These are phyloP conservation scores for Lepeophtheirus nordmannii DNA, from an alignment of 2,888 invertebrate genomes.

Conservation along the genomic window DNA sequence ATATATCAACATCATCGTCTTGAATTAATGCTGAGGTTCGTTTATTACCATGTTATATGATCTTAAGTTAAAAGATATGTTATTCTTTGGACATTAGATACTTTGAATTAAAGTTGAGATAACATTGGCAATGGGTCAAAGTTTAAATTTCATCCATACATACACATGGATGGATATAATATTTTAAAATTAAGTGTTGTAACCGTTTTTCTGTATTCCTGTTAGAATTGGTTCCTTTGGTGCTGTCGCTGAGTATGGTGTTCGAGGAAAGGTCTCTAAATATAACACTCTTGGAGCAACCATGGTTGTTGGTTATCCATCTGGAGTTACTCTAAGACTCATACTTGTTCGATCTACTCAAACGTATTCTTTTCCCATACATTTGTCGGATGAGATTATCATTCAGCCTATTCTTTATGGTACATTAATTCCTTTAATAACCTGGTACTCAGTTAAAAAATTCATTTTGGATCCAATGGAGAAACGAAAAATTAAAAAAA, in stretches of 20 bases:
- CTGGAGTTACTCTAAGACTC: slow-evolving; percentile 72
- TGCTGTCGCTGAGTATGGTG: slow-evolving; percentile 70
- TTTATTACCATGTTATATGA: not conserved
- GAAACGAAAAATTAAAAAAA: slow-evolving; percentile 56
- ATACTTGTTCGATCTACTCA: slow-evolving; percentile 74
- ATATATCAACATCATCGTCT: slow-evolving; percentile 1
- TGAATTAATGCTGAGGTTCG: not conserved
- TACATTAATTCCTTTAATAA: slow-evolving; percentile 65
- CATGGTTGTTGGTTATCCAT: slow-evolving; percentile 65
- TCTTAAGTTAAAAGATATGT: too few relatives aligned
- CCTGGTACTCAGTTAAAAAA: slow-evolving; percentile 65
- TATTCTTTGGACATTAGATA: too few relatives aligned
- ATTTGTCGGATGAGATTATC: slow-evolving; percentile 70
- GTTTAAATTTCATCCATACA: too few relatives aligned
- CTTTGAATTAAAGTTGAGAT: too few relatives aligned
- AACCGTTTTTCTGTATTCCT: slow-evolving; percentile 23
- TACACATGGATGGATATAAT: too few relatives aligned
- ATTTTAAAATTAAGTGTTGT: too few relatives aligned
- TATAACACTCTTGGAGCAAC: slow-evolving; percentile 72
- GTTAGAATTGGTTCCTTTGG: slow-evolving; percentile 72
- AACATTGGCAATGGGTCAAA: too few relatives aligned
- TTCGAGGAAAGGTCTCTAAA: slow-evolving; percentile 79
- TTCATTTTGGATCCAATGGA: slow-evolving; percentile 69
- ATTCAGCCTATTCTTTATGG: slow-evolving; percentile 86
- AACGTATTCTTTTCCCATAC: slow-evolving; percentile 71